These are phyloP conservation scores for Bambusicola thoracicus DNA, from an alignment of 2,113 vertebrate genomes.

Conservation along the genomic window DNA sequence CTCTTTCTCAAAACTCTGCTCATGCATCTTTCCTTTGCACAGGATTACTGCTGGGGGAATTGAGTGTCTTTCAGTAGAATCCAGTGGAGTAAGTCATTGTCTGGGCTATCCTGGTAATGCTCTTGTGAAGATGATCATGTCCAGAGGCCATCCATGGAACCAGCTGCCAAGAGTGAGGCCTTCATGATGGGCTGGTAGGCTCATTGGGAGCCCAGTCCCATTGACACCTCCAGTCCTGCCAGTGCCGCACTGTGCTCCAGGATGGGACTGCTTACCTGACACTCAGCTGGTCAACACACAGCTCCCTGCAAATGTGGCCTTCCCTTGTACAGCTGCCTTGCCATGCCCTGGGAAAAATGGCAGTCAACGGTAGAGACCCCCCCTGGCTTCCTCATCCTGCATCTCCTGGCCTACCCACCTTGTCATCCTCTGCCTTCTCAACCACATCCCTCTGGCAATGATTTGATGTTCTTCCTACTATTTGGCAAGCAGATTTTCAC, in stretches of 20 bases:
- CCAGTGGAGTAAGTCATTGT: accelerated
- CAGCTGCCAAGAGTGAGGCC: background rate
- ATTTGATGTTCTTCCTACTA: background rate
- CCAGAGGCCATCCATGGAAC: background rate
- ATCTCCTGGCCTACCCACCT: background rate
- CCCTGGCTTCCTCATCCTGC: background rate
- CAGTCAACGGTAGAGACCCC: background rate
- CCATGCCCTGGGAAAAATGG: accelerated
- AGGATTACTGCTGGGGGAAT: background rate
- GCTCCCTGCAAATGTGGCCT: background rate
- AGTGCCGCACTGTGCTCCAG: accelerated
- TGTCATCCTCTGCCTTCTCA: background rate
- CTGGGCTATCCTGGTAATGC: background rate
- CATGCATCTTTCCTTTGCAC: background rate
- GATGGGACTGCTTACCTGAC: background rate
- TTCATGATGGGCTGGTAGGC: accelerated
- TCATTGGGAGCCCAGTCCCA: background rate
- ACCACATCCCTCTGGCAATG: accelerated
- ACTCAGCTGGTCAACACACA: background rate
- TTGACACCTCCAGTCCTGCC: background rate
- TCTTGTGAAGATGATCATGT: background rate
- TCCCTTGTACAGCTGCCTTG: accelerated
- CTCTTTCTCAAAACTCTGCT: background rate
- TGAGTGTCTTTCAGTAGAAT: background rate
- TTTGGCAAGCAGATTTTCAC: background rate